Evolutionary conservation across 2,888 invertebrate genomes (phyloP).

Genomic region (Drosophila yooni): DNA sequence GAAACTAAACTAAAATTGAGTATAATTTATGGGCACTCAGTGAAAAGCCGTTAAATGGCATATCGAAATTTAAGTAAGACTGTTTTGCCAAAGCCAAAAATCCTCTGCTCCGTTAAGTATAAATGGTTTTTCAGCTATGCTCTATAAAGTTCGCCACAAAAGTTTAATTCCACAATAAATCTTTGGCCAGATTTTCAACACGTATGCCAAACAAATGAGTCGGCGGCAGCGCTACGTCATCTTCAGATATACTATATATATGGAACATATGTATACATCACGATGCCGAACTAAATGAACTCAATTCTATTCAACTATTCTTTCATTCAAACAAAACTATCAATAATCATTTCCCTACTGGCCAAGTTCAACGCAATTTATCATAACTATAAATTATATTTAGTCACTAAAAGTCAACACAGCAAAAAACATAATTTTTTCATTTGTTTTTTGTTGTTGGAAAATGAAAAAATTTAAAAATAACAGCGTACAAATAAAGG

Average conservation of each 20-base stretch:
- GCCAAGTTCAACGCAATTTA: constrained; percentile 72
- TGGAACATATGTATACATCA: background rate
- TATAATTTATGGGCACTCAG: background rate
- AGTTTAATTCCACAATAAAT: constrained; percentile 20
- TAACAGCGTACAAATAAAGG: constrained; percentile 66
- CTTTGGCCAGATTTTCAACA: constrained; percentile 20
- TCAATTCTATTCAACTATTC: constrained; percentile 13
- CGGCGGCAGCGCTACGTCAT: constrained; percentile 1
- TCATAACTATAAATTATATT: constrained; percentile 70
- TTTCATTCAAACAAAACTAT: constrained; percentile 19
- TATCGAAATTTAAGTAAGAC: background rate
- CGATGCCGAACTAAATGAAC: constrained; percentile 3
- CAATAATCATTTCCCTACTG: constrained; percentile 26
- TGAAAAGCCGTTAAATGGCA: background rate
- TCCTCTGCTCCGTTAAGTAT: background rate
- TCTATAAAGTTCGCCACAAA: background rate
- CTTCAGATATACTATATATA: background rate
- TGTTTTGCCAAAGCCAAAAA: background rate
- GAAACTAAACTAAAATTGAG: background rate
- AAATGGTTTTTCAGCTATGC: background rate
- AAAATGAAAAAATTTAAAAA: constrained; percentile 54
- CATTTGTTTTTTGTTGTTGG: constrained; percentile 6
- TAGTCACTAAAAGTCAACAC: constrained; percentile 71
- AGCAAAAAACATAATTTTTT: constrained; percentile 27
- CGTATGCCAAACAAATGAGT: constrained; percentile 12